Evolutionary conservation across 2,113 vertebrate genomes (phyloP).

Genomic region (Sporophila hypoxantha): DNA sequence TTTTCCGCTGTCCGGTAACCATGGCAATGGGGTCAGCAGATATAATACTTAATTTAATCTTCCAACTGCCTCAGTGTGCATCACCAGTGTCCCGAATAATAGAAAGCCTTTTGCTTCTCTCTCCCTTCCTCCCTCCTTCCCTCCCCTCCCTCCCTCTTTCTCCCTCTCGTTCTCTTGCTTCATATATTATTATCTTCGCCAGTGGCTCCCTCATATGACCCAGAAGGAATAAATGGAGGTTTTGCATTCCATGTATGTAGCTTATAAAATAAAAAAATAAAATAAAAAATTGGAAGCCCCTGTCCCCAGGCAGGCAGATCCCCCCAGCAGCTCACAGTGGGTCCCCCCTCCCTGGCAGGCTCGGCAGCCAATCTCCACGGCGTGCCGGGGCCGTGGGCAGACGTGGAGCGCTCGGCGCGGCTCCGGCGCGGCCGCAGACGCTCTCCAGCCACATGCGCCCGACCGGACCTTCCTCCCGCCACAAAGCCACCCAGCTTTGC

Average conservation of each 20-base stretch:
- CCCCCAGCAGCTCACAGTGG: neutral
- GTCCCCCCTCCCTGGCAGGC: conserved; percentile 12
- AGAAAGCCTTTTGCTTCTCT: conserved; percentile 69
- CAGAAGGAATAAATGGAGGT: conserved; percentile 62
- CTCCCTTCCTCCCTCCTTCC: conserved; percentile 23
- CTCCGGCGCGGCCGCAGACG: conserved; percentile 15
- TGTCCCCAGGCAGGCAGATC: neutral
- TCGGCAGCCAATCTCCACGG: conserved; percentile 59
- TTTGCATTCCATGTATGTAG: conserved; percentile 32
- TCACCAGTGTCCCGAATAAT: conserved; percentile 79
- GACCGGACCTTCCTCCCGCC: conserved; percentile 38
- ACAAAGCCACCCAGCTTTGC: conserved; percentile 32
- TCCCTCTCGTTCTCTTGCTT: conserved; percentile 56
- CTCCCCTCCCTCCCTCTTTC: conserved; percentile 11
- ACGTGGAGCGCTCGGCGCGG: conserved; percentile 52
- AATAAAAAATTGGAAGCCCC: neutral
- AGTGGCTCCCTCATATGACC: conserved; percentile 71
- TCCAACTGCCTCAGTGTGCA: conserved; percentile 78
- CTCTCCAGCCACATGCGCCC: conserved; percentile 58
- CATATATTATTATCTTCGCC: conserved; percentile 70
- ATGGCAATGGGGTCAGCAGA: conserved; percentile 99
- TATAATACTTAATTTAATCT: conserved; percentile 99
- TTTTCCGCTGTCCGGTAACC: conserved; percentile 97
- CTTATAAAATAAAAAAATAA: conserved; percentile 35
- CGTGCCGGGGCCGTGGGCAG: conserved; percentile 64